Percentiles rank a stretch among this genome's conserved stretches.
These are phyloP conservation scores for Lepidurus arcticus DNA, from an alignment of 1,140 invertebrate genomes.

Conservation along the genomic window DNA sequence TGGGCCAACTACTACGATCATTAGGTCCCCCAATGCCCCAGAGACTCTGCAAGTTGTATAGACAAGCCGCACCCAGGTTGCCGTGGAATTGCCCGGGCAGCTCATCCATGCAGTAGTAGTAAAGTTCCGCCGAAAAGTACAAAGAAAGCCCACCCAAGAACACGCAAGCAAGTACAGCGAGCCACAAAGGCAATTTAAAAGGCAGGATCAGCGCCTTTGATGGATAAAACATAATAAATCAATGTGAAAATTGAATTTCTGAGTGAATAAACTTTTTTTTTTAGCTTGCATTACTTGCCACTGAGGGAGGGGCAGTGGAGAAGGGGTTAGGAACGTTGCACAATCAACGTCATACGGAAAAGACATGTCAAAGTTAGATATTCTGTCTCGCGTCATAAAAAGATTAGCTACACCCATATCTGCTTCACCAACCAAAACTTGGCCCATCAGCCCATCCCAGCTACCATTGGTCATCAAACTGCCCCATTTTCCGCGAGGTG, in stretches of 20 bases:
- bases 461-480: neutral
- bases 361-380: neutral
- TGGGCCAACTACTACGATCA: constrained; percentile 22
- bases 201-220: neutral
- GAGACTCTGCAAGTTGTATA: constrained; percentile 35
- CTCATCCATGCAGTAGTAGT: neutral
- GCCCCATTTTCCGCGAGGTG: constrained; percentile 15
- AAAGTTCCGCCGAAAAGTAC: neutral
- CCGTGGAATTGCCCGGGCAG: constrained; percentile 31
- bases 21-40: constrained; percentile 15
- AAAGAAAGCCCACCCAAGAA: constrained; percentile 25
- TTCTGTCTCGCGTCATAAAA: neutral
- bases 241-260: no score
- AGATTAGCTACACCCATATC: constrained; percentile 8
- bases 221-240: neutral
- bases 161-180: constrained; percentile 28
- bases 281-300: constrained; percentile 4
- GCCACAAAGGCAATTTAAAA: constrained; percentile 34
- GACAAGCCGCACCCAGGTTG: constrained; percentile 32
- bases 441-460: neutral
- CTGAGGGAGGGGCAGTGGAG: neutral
- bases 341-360: neutral
- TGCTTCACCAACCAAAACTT: neutral
- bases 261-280: neutral
- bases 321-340: neutral